Base-by-base conservation (phyloP, 2,888 invertebrate genomes). In the Oligia strigilis region DNA sequence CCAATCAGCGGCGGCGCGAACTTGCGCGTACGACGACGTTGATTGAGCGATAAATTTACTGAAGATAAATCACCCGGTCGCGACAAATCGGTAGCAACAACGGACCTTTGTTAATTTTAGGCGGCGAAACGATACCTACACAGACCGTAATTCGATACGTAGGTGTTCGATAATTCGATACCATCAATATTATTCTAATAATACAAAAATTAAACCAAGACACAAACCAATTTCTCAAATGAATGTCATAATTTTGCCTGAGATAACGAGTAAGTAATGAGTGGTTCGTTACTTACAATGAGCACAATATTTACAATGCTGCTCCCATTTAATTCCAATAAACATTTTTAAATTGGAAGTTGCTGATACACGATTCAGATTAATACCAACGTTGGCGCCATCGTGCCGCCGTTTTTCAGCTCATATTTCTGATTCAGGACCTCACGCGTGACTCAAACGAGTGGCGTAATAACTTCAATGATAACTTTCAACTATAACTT, bases 41-140 rank as follows among this genome's bases (percentile, higher is more conserved):
- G 95, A 95, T 95, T 95, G 95, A 95, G 94, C 95, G 97, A 96
- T 97, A 96, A 96, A 97, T 95, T 95, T 93, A 95, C 93, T 91
- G 92, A 93, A 95, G 95, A 96, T 96, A 95, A 96, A 96, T 96
- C 95, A 95, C 93, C 93, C 83, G 71, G 92, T 94, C 93, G 95
- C 95, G 96, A 96, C 96, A 96, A 95, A 96, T 96, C 95, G 93
- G 95, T 95, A 95, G 95, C 95, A 92, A 93, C 92, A 93, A 92
- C 90, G 90, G 86, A 86, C 90, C 87, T 88, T 89, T 90, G 90
- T 91, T 90, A 89, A 92, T 90, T 93, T 93, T 89, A 91, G 89
- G 87, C 86, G 77, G 82, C 81, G 75, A 89, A 87, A 87, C 81
- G 85, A 87, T 86, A 89, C 82, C 84, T 83, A 84, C 85, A 85